phyloP scores from a whole-genome alignment of 1,140 invertebrate genomes.

The Acromyrmex heyeri region DNA sequence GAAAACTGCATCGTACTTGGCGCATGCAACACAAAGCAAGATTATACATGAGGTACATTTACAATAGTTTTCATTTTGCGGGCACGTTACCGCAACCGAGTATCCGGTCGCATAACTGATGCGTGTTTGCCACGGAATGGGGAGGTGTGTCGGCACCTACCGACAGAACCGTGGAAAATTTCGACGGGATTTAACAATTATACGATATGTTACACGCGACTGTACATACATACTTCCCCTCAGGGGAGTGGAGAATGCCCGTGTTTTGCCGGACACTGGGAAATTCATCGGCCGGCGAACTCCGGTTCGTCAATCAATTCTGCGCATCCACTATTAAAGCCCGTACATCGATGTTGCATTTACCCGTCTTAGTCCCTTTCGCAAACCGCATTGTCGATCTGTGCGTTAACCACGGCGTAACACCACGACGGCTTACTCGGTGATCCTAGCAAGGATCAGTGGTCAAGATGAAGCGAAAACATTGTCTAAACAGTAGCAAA shows the following conservation, averaged over 20 bases:
- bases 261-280: slow-evolving; percentile 47
- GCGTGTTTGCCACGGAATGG: not conserved
- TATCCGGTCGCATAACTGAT: not conserved
- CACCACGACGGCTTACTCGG: not conserved
- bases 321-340: slow-evolving; percentile 58
- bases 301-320: slow-evolving; percentile 73
- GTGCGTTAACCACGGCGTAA: slow-evolving; percentile 31
- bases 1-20: not conserved
- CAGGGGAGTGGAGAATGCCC: slow-evolving; percentile 3
- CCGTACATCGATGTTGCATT: slow-evolving; percentile 60
- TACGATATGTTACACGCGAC: slow-evolving; percentile 68
- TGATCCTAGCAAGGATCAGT: slow-evolving; percentile 10
- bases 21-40: slow-evolving; percentile 21
- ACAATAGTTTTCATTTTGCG: slow-evolving; percentile 32
- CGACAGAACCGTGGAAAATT: slow-evolving; percentile 59
- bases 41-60: slow-evolving; percentile 30
- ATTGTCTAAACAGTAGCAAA: not conserved
- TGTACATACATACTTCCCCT: slow-evolving; percentile 13
- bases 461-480: not conserved
- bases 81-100: slow-evolving; percentile 1
- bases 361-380: slow-evolving; percentile 40
- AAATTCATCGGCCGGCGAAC: slow-evolving; percentile 64
- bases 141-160: not conserved
- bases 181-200: slow-evolving; percentile 69
- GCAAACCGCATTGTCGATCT: slow-evolving; percentile 51